A percentile compares a stretch with the other conserved stretches of the same genome.
These are phyloP conservation scores for Microtus montanus DNA, from an alignment of 2,113 vertebrate species.

Conservation along the genomic window DNA sequence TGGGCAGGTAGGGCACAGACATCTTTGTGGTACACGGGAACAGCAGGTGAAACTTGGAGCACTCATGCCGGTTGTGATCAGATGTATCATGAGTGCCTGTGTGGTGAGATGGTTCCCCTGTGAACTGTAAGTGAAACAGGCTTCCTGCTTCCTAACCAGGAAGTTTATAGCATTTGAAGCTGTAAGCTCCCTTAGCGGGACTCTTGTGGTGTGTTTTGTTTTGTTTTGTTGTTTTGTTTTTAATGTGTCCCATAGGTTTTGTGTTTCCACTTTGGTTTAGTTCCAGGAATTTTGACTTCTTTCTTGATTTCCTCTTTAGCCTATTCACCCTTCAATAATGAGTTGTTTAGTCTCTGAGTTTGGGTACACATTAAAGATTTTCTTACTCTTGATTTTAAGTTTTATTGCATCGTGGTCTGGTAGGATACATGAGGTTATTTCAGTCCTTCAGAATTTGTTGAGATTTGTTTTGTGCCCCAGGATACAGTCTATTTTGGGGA, in stretches of 20 bases:
- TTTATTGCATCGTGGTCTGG: not conserved
- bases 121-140: not conserved
- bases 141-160: not conserved
- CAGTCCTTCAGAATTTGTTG: not conserved
- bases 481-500: not conserved
- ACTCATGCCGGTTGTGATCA: not conserved
- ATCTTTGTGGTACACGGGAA: too few species aligned
- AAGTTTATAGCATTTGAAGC: not conserved
- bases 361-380: not conserved
- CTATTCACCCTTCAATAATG: not conserved
- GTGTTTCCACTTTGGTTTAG: not conserved
- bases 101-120: not conserved
- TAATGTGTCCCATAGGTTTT: not conserved
- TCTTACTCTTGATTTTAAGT: not conserved
- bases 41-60: too few species aligned
- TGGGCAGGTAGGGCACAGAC: too few species aligned
- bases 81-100: not conserved
- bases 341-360: not conserved
- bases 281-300: not conserved
- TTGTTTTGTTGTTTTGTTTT: not conserved
- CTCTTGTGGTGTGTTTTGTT: not conserved
- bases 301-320: not conserved
- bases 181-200: not conserved
- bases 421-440: not conserved
- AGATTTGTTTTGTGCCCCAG: not conserved